These are phyloP conservation scores for Abscondita cerata DNA, from an alignment of 2,888 invertebrate genomes.

Conservation along the genomic window DNA sequence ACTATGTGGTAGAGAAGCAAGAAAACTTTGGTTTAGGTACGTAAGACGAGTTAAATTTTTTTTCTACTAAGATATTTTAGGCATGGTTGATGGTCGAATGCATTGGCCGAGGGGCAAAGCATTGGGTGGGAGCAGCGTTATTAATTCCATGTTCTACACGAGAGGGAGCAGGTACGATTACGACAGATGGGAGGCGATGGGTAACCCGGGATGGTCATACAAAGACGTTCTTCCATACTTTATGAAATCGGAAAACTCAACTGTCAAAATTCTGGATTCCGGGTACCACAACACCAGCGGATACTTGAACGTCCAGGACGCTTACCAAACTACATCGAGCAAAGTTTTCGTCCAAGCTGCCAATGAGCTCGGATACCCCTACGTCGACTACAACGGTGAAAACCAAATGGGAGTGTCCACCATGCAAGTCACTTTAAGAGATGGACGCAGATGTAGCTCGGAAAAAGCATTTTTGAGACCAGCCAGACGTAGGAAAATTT, in stretches of 20 bases:
- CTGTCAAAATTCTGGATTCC: constrained; percentile 82
- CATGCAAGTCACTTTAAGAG: constrained; percentile 80
- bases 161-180: constrained; percentile 88
- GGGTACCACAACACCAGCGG: constrained; percentile 81
- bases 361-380: constrained; percentile 75
- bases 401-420: constrained; percentile 88
- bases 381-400: constrained; percentile 82
- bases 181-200: constrained; percentile 83
- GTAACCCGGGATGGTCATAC: constrained; percentile 88
- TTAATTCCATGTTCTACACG: constrained; percentile 93
- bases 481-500: constrained; percentile 78
- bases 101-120: constrained; percentile 59
- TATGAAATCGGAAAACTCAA: constrained; percentile 85
- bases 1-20: constrained; percentile 66
- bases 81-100: constrained; percentile 58
- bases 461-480: constrained; percentile 90
- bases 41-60: background rate
- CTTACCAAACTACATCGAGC: constrained; percentile 79
- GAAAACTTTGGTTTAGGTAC: constrained; percentile 61
- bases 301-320: constrained; percentile 83
- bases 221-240: constrained; percentile 83
- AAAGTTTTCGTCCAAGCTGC: constrained; percentile 86
- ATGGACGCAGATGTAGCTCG: constrained; percentile 84
- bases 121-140: constrained; percentile 84
- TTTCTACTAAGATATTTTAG: constrained; percentile 26